These are phyloP conservation scores for Rotaria macrura DNA, from an alignment of 2,888 invertebrate genomes.

Conservation along the genomic window DNA sequence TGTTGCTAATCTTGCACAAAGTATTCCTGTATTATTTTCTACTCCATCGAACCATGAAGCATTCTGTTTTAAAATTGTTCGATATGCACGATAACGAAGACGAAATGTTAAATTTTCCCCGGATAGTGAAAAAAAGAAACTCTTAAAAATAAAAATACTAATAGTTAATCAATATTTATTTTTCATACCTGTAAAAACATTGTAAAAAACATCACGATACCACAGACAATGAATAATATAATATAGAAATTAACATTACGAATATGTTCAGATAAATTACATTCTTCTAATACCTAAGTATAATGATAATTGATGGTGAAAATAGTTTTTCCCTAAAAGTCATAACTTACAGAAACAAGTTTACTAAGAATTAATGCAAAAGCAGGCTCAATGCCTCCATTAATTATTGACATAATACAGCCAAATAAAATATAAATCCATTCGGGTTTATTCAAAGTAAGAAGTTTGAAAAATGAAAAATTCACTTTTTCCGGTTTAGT, in stretches of 20 bases:
- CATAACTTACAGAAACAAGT: background rate
- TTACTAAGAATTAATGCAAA: slow-evolving; percentile 5
- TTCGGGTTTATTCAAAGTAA: background rate
- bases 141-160: slow-evolving; percentile 7
- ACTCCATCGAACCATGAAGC: slow-evolving; percentile 47
- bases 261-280: no score
- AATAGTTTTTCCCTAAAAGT: no score
- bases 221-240: no score
- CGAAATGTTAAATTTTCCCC: slow-evolving; percentile 69
- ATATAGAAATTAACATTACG: no score
- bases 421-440: background rate
- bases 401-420: background rate
- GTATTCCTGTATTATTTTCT: slow-evolving; percentile 44
- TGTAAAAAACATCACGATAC: no score
- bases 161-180: no score
- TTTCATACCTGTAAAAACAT: no score
- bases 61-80: slow-evolving; percentile 52
- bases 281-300: no score
- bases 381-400: background rate
- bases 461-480: no score
- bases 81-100: slow-evolving; percentile 53
- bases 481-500: no score
- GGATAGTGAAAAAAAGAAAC: slow-evolving; percentile 26
- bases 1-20: slow-evolving; percentile 46
- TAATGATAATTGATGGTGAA: no score